Base-by-base conservation (phyloP, 2,113 vertebrate species). In the Plestiodon gilberti region DNA sequence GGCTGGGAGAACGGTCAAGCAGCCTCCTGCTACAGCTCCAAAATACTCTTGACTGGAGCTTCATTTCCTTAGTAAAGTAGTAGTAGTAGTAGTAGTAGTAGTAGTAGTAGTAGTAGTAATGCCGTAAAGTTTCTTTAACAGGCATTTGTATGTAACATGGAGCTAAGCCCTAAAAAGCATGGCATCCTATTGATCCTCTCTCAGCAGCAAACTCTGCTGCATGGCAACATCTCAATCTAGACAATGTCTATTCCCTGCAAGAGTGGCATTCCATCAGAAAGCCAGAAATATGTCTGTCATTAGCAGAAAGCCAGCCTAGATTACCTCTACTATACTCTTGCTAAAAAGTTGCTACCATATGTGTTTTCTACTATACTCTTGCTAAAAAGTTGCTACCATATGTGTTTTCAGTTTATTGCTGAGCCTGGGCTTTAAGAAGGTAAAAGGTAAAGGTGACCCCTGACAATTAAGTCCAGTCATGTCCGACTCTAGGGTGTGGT, bases 371-470 rank as follows among this genome's bases (percentile, higher is more conserved):
- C n/a, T 64, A 81, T 14, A 6, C 28, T 55, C 52, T 55, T 55
- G 6, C 52, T 55, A 55, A 55, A n/a, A 55, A 13, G 6, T 55
- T 55, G 52, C 13, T 55, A 55, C 6, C 13, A 55, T 55, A 13
- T 55, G 52, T 55, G 40, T 65, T 81, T 80, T 81, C 48, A 35
- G n/a, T n/a, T n/a, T 23, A 15, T 43, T 0, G 0, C 43, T 86
- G 59, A 23, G 83, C 52, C 33, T 88, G 69, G 57, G 59, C 67
- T 82, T 87, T 73, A 87, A 87, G 82, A 85, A n/a, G 43, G 3
- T 38, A n/a, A n/a, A n/a, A n/a, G n/a, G n/a, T n/a, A n/a, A n/a
- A n/a, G n/a, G n/a, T n/a, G n/a, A n/a, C n/a, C n/a, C n/a, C n/a
- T n/a, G n/a, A n/a, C n/a, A n/a, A n/a, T n/a, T n/a, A n/a, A n/a